Evolutionary conservation across 1,140 invertebrate species (phyloP).

Genomic region (Brachionus rubens): DNA sequence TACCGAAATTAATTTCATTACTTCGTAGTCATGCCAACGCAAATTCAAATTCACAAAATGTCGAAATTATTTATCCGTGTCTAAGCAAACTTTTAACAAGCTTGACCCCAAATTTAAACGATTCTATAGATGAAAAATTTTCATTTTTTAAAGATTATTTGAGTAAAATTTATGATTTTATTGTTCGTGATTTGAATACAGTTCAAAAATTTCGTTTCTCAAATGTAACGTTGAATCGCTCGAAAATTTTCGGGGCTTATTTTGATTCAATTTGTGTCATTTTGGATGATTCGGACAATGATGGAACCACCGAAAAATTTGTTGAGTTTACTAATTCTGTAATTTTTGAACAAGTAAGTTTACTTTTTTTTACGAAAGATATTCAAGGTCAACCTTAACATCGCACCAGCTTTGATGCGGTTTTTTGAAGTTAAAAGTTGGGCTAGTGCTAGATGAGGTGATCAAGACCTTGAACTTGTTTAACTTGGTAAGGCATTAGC

Average conservation of each 20-base stretch:
- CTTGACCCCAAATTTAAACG: background rate
- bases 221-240: background rate
- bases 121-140: conserved; percentile 16
- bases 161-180: background rate
- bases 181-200: background rate
- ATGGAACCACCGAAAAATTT: no score
- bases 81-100: background rate
- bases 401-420: no score
- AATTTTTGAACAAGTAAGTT: no score
- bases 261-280: background rate
- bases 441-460: background rate
- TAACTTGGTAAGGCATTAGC: no score
- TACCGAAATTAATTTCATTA: conserved; percentile 33
- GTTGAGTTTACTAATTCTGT: no score
- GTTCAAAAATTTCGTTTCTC: background rate
- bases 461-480: no score
- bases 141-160: conserved; percentile 14
- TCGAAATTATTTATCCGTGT: conserved; percentile 26
- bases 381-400: no score
- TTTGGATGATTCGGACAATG: background rate
- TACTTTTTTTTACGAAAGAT: no score
- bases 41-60: background rate
- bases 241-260: background rate
- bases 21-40: conserved; percentile 35
- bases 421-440: no score